Evolutionary conservation across 2,113 vertebrate species (phyloP).

Genomic region (Danio rerio): GRCz12tu NC_133196.1:11075001-11075500

Average conservation of each 20-base stretch:
- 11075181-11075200: not conserved
- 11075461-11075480: slow-evolving; percentile 47
- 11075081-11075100: slow-evolving; percentile 73
- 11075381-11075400: slow-evolving; percentile 60
- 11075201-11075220: not conserved
- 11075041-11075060: slow-evolving; percentile 70
- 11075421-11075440: slow-evolving; percentile 73
- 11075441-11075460: slow-evolving; percentile 75
- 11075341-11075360: slow-evolving; percentile 26
- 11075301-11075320: slow-evolving; percentile 57
- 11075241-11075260: not conserved
- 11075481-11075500: slow-evolving; percentile 10
- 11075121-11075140: slow-evolving; percentile 39
- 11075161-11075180: slow-evolving; percentile 37
- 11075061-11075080: slow-evolving; percentile 54
- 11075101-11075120: slow-evolving; percentile 63
- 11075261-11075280: slow-evolving; percentile 20
- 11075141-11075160: slow-evolving; percentile 38
- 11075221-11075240: slow-evolving; percentile 41
- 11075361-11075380: slow-evolving; percentile 53
- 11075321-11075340: slow-evolving; percentile 46
- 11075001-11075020: slow-evolving; percentile 90
- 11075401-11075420: slow-evolving; percentile 60
- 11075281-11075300: slow-evolving; percentile 18
- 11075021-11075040: slow-evolving; percentile 73